These are phyloP conservation scores for Trichogramma pretiosum DNA, from an alignment of 1,140 invertebrate species.

Conservation along the genomic window DNA sequence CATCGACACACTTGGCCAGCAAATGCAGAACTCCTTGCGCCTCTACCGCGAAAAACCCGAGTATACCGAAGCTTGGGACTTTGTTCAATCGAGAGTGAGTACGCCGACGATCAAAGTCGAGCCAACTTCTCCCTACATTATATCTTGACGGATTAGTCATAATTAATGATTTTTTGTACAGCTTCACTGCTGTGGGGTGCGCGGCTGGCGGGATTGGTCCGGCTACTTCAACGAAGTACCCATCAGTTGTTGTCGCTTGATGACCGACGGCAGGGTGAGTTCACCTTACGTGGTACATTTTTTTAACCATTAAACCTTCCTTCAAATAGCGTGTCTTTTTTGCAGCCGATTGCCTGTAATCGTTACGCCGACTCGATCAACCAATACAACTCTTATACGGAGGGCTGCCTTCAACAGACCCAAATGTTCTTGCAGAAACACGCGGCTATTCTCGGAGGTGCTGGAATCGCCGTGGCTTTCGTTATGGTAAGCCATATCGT, in stretches of 20 bases:
- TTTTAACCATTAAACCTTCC: background rate
- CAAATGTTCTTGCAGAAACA: conserved; percentile 65
- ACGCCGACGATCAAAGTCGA: no score
- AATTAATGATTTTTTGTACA: conserved; percentile 32
- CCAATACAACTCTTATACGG: conserved; percentile 56
- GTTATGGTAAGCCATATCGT: conserved; percentile 65
- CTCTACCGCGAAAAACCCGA: conserved; percentile 58
- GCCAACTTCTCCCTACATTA: conserved; percentile 2
- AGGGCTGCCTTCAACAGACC: conserved; percentile 64
- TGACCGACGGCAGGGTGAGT: conserved; percentile 22
- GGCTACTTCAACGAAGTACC: conserved; percentile 53
- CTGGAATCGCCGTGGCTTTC: conserved; percentile 70
- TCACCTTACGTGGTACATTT: background rate
- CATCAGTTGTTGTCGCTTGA: conserved; percentile 68
- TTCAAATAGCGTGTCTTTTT: conserved; percentile 19
- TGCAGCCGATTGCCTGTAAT: conserved; percentile 56
- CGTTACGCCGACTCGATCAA: conserved; percentile 44
- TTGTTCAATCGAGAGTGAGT: conserved; percentile 58
- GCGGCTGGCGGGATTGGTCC: conserved; percentile 64
- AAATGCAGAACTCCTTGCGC: conserved; percentile 68
- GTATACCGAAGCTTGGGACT: conserved; percentile 73
- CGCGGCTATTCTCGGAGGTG: conserved; percentile 67
- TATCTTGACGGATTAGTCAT: background rate
- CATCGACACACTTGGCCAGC: conserved; percentile 58
- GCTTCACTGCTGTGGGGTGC: conserved; percentile 76